Conservation (phyloP, 64 coral and sea anemone species). For the Cladopsammia gracilis region DNA sequence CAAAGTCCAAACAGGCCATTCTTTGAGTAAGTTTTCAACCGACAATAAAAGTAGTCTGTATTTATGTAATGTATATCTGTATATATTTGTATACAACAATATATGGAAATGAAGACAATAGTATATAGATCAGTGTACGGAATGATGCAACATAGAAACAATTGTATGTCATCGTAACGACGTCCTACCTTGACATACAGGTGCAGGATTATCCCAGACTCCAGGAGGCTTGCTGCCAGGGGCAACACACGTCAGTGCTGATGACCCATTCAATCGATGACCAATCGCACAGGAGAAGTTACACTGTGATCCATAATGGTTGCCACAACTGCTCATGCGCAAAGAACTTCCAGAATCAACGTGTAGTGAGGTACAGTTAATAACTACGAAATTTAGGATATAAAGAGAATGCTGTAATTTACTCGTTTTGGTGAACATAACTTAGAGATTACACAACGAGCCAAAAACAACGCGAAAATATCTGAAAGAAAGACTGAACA, state of each 20-base stretch:
- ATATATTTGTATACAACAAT: too few species aligned
- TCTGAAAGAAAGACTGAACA: not conserved
- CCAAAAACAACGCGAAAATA: too few species aligned
- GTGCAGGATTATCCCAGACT: conserved; percentile 20
- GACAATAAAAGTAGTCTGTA: too few species aligned
- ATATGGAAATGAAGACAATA: too few species aligned
- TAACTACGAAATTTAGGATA: not conserved
- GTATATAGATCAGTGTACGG: too few species aligned
- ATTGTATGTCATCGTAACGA: too few species aligned
- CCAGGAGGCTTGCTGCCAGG: not conserved
- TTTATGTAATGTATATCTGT: too few species aligned
- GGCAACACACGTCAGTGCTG: conserved; percentile 1
- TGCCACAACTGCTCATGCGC: conserved; percentile 30
- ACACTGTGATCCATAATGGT: conserved; percentile 30
- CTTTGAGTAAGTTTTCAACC: too few species aligned
- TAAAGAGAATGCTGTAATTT: not conserved
- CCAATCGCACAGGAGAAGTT: conserved; percentile 19
- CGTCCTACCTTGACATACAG: conserved; percentile 17
- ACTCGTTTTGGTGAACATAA: too few species aligned
- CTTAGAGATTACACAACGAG: too few species aligned
- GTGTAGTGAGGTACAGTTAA: not conserved
- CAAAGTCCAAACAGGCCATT: too few species aligned
- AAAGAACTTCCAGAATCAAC: not conserved
- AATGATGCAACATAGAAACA: too few species aligned
- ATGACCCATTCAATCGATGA: conserved; percentile 40